Evolutionary conservation across 2,888 invertebrate genomes (phyloP).

Genomic region (Nemotelus pantherinus): DNA sequence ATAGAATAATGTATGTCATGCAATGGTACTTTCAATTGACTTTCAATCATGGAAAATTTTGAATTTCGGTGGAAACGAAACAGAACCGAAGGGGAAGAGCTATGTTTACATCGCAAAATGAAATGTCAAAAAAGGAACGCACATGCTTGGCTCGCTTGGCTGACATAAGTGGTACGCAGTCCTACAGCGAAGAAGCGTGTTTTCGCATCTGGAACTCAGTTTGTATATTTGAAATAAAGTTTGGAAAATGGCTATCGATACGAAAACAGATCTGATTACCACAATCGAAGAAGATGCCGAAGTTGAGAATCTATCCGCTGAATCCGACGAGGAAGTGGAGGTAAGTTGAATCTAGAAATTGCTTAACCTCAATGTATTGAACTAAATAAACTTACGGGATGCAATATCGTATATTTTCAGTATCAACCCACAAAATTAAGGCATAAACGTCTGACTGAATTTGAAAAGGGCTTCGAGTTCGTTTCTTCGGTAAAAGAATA

Average conservation of each 20-base stretch:
- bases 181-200: no score
- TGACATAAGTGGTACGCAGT: no score
- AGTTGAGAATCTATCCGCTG: constrained; percentile 81
- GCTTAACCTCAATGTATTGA: constrained; percentile 17
- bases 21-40: no score
- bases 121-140: no score
- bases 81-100: no score
- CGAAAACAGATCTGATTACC: constrained; percentile 72
- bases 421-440: constrained; percentile 86
- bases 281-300: constrained; percentile 87
- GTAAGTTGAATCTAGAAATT: constrained; percentile 63
- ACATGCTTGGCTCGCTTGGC: no score
- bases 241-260: constrained; percentile 55
- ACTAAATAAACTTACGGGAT: background rate
- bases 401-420: constrained; percentile 65
- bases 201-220: no score
- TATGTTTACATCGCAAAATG: no score
- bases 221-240: no score
- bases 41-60: no score
- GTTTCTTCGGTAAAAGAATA: constrained; percentile 81
- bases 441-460: constrained; percentile 76
- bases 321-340: constrained; percentile 83
- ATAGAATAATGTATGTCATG: no score
- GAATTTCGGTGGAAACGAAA: no score
- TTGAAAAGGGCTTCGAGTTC: constrained; percentile 85